Base-by-base conservation (phyloP, 2,113 vertebrate genomes). In the Poeciliopsis retropinna region DNA sequence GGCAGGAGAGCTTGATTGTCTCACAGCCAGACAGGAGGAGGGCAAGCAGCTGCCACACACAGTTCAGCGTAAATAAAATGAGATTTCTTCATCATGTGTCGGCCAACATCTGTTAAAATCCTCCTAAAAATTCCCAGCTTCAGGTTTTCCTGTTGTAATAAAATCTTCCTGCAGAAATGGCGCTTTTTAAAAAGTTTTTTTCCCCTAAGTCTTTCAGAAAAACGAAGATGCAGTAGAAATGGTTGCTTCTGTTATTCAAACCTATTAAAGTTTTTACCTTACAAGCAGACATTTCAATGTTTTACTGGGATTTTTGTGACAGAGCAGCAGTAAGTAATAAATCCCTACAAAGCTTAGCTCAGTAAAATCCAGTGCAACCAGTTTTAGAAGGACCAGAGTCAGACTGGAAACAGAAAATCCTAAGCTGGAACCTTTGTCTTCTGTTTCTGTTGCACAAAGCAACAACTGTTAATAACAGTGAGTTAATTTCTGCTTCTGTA, bases 1-100 rank as follows among this genome's bases (percentile, higher is more conserved):
- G 88, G 85, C 90, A 70, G 80, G 80, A 88, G 84, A 64, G 67
- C 78, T 76, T 75, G 83, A 90, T 88, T 89, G 88, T 88, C 89
- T 87, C 54, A 51, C 71, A 75, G 74, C 67, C 83, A 70, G 79
- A 80, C 84, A 70, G 76, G 78, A 81, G 86, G 79, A 89, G 88
- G 87, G 76, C 73, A 88, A 73, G 60, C 69, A 19, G 39, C 66
- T 72, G 66, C 80, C 47, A 60, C 44, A 70, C 44, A 30, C 29
- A 27, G 14, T 62, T 62, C 61, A 15, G 13, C 15, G 15, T 30
- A 62, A 57, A n/a, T 57, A 57, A 57, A 57, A 3, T 0, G 1
- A 57, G 22, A 25, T 57, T 57, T 57, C 51, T 57, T 25, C 7
- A 25, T 57, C 17, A n/a, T 57, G 25, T n/a, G 22, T 57, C 1